Evolutionary conservation across 2,113 vertebrate genomes (phyloP), one percentile per base, ranked within the genome.

Genomic region (Pseudorhombus dupliciocellatus): DNA sequence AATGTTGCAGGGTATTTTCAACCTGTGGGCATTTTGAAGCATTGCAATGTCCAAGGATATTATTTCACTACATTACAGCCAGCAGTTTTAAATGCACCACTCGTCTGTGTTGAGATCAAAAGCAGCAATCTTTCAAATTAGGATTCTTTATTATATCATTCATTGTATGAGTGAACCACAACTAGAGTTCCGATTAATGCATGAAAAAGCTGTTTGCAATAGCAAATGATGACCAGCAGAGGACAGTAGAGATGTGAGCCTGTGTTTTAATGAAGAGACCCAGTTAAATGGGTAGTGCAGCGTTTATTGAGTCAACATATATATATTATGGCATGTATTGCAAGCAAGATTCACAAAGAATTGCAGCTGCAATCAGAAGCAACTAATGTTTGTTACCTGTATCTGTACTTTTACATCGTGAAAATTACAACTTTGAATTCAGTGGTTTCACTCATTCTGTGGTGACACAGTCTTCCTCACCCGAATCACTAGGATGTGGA

Each of bases 221-320:
- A 46, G 20, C 37, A 48, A 9, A 57, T 7, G 1, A 21, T 25
- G 2, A 50, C 61, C 76, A 74, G 44, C 14, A 61, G 80, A 64
- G 61, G 62, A 26, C 77, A 77, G 61, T 26, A 79, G 60, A 73
- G 53, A 52, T 46, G 10, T 1, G 8, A 21, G 28, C 46, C 26
- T 10, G 4, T 63, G 4, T 44, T 30, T 44, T 57, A 71, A 24
- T 30, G 7, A 53, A 53, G 22, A 54, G 8, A 7, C 4, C 20
- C 16, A 20, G 21, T 56, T 52, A 62, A 20, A n/a, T 44, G 16
- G 34, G 20, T 31, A 67, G 40, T 44, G 58, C 7, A 51, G 30
- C 16, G 16, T 86, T 84, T 78, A 84, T 76, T 83, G 26, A 65
- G n/a, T n/a, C 55, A 75, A 22, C 28, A 44, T 25, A 53, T 66